These are phyloP conservation scores for Chitala chitala DNA, from an alignment of 2,113 vertebrate species.

Conservation along the genomic window DNA sequence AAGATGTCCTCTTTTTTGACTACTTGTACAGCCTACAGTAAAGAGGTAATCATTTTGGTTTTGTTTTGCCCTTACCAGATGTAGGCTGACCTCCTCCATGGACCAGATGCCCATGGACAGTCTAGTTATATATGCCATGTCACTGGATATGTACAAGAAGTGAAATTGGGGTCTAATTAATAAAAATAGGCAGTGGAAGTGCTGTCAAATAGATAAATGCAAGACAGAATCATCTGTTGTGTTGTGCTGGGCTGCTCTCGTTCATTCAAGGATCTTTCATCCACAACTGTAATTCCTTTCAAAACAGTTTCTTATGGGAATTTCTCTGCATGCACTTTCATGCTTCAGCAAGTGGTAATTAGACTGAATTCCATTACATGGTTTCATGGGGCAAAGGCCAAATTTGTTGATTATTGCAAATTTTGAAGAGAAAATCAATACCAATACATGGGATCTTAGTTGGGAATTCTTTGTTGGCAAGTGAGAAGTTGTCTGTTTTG, in stretches of 20 bases:
- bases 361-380: not conserved
- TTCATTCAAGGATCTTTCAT: not conserved
- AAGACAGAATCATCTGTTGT: no score
- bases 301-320: not conserved
- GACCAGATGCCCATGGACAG: no score
- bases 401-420: constrained; percentile 15
- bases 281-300: not conserved
- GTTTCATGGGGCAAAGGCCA: not conserved
- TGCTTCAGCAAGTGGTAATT: not conserved
- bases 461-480: constrained; percentile 11
- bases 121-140: not conserved
- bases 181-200: not conserved
- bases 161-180: not conserved
- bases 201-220: not conserved
- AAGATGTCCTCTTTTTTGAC: no score
- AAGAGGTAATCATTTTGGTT: no score
- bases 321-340: not conserved
- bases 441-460: not conserved
- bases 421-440: not conserved
- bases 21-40: no score
- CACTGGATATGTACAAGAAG: not conserved
- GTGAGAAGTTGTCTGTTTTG: constrained; percentile 5
- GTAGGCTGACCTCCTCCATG: no score
- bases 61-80: no score
- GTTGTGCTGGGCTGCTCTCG: no score